Evolutionary conservation across 2,888 invertebrate genomes (phyloP).

Genomic region (Orthonevra nobilis): DNA sequence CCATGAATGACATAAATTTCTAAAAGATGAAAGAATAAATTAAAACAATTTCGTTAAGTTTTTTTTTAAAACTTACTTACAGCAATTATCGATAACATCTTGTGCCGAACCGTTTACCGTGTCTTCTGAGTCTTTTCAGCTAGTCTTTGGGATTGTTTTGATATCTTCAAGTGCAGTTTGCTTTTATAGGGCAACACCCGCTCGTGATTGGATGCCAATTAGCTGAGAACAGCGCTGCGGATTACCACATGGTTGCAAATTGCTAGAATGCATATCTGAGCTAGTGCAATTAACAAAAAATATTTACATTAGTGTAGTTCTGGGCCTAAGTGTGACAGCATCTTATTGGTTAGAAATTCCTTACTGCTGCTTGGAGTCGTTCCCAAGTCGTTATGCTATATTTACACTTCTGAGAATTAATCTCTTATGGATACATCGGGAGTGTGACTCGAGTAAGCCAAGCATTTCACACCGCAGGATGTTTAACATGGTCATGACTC

Average conservation of each 20-base stretch:
- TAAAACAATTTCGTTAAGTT: too few relatives aligned
- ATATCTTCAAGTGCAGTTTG: conserved; percentile 23
- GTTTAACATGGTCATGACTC: neutral
- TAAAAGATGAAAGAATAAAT: neutral
- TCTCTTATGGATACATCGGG: neutral
- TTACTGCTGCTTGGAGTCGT: too few relatives aligned
- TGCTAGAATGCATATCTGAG: conserved; percentile 22
- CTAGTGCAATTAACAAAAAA: conserved; percentile 37
- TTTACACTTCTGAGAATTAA: too few relatives aligned
- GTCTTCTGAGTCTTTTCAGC: too few relatives aligned
- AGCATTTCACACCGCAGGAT: too few relatives aligned
- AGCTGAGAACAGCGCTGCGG: conserved; percentile 30
- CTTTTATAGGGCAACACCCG: conserved; percentile 43
- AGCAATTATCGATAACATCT: conserved; percentile 20
- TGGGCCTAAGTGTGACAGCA: conserved; percentile 8
- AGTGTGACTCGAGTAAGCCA: conserved; percentile 10
- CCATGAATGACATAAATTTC: conserved; percentile 2
- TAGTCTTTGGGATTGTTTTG: neutral
- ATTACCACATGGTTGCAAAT: conserved; percentile 49
- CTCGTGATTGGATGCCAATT: conserved; percentile 54
- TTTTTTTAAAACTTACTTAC: too few relatives aligned
- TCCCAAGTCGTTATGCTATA: too few relatives aligned
- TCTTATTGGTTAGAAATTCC: conserved; percentile 10
- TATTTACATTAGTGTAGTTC: conserved; percentile 21
- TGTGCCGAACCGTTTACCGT: neutral